Evolutionary conservation across 2,113 vertebrate genomes (phyloP).

Genomic region (Serinus canaria): DNA sequence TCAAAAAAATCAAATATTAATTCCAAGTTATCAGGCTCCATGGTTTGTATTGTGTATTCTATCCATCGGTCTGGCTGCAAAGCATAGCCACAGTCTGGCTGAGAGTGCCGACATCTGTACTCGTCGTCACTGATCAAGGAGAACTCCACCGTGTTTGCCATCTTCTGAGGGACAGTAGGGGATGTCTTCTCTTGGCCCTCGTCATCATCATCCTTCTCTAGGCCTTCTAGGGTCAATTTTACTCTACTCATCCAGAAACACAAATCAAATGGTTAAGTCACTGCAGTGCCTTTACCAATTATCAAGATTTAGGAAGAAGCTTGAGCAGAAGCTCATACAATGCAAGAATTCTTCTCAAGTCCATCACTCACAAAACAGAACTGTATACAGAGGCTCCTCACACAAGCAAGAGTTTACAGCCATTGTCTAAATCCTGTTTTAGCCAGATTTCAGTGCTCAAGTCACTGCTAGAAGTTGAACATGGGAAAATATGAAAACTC

Average conservation of each 20-base stretch:
- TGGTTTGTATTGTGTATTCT: slow-evolving; percentile 94
- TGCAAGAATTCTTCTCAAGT: not conserved
- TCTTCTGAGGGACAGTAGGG: slow-evolving; percentile 79
- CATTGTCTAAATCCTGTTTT: not conserved
- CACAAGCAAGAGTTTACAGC: not conserved
- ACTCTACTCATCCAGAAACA: slow-evolving; percentile 66
- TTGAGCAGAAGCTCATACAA: not conserved
- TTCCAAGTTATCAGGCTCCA: slow-evolving; percentile 96
- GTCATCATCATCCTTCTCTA: slow-evolving; percentile 86
- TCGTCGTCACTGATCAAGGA: slow-evolving; percentile 85
- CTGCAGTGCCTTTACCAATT: not conserved
- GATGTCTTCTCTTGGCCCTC: slow-evolving; percentile 70
- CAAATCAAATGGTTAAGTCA: not conserved
- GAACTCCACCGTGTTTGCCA: slow-evolving; percentile 86
- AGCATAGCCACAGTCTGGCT: slow-evolving; percentile 93
- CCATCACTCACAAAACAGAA: not conserved
- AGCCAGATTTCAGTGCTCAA: not conserved
- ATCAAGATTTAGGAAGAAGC: not conserved
- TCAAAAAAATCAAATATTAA: slow-evolving; percentile 98
- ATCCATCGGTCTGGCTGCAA: slow-evolving; percentile 87
- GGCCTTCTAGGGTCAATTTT: slow-evolving; percentile 91
- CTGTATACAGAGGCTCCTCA: fast-evolving
- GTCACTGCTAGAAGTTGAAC: not conserved
- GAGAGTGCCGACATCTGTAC: slow-evolving; percentile 88
- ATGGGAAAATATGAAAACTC: not conserved